Percentiles rank a stretch among this genome's conserved stretches.
These are phyloP conservation scores for Phania funesta DNA, from an alignment of 2,888 invertebrate species.

Conservation along the genomic window DNA sequence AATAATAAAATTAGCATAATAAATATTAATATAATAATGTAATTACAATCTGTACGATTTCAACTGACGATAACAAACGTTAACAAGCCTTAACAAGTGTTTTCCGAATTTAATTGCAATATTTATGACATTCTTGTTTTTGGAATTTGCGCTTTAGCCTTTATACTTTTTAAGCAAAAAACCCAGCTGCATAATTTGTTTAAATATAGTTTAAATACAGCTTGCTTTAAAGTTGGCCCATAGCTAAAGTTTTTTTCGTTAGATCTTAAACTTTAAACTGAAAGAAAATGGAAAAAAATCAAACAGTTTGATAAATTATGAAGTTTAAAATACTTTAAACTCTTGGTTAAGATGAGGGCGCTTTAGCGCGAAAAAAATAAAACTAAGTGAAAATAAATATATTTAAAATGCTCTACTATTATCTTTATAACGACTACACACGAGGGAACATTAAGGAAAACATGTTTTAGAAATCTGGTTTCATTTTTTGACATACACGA, in stretches of 20 bases:
- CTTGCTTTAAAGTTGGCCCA: background rate
- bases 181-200: constrained; percentile 10
- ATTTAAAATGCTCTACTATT: too few species aligned
- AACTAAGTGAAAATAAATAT: too few species aligned
- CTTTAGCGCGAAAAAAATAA: too few species aligned
- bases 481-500: too few species aligned
- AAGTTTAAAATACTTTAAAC: too few species aligned
- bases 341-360: too few species aligned
- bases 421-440: too few species aligned
- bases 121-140: background rate
- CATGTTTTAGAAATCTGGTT: too few species aligned
- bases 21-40: too few species aligned
- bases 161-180: background rate
- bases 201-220: constrained; percentile 12
- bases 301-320: too few species aligned
- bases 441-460: too few species aligned
- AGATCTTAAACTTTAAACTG: background rate
- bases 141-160: background rate
- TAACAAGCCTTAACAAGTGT: background rate
- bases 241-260: background rate
- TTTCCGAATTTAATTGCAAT: background rate
- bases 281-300: background rate
- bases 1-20: constrained; percentile 1
- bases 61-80: background rate
- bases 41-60: background rate